Evolutionary conservation across 2,888 invertebrate genomes (phyloP), one percentile per base, ranked within the genome.

Genomic region (Rhaphigaster nebulosa): DNA sequence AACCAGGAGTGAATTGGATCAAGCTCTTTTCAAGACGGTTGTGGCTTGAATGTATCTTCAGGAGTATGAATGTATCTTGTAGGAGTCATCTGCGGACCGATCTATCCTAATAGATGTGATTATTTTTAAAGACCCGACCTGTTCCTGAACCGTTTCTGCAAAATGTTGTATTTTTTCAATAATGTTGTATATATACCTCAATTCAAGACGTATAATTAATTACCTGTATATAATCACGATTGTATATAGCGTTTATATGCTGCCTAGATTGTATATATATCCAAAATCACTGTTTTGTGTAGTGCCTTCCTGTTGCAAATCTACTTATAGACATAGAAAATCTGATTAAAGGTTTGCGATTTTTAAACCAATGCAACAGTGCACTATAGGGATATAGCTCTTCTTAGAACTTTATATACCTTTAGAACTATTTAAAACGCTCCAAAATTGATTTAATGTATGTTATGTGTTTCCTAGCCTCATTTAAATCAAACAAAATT

Each of bases 221-320:
- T 20, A 41, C 41, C 5, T 84, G 84, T 84, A 84, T 13, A 84
- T 84, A 84, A n/a, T 45, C 8, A 84, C 6, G 3, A n/a, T 45
- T 84, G 84, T 84, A 84, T 13, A 84, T 84, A 84, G 84, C 84
- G 45, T 45, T 41, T 84, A 84, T 50, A 84, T n/a, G 84, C 84
- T 84, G 45, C 50, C 45, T 45, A 84, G 45, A 50, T 50, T 84
- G 84, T 84, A 84, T n/a, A 80, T 80, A 23, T n/a, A 41, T n/a
- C 6, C 26, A 45, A 8, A 84, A 45, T 84, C 84, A 84, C 45
- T 45, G 23, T 80, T 80, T 41, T 41, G 41, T 80, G 80, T 80
- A 80, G 80, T 80, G 80, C 80, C 80, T 80, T 80, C 80, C 80
- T 41, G 38, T 41, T 80, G 80, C 80, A 80, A 23, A 38, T 26